phyloP scores from a whole-genome alignment of 1,140 invertebrate genomes.

The Dinothrombium tinctorium region DNA sequence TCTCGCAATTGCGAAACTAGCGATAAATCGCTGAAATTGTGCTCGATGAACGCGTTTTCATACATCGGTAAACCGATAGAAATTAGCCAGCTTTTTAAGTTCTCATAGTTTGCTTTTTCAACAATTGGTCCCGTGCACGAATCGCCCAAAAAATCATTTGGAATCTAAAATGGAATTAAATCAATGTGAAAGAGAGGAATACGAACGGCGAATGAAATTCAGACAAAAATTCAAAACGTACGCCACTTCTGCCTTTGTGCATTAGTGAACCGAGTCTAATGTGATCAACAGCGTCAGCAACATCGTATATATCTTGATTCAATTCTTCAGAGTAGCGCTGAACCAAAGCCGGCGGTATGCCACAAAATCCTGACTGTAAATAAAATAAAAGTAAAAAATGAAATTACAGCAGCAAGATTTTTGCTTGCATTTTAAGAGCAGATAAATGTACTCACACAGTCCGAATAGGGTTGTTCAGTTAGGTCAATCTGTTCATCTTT shows the following conservation, averaged over 20 bases:
- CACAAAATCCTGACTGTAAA: constrained; percentile 22
- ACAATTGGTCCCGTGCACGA: constrained; percentile 17
- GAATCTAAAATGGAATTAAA: constrained; percentile 18
- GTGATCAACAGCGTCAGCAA: constrained; percentile 22
- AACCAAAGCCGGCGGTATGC: constrained; percentile 22
- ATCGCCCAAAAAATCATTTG: constrained; percentile 21
- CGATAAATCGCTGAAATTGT: constrained; percentile 8
- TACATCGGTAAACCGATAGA: constrained; percentile 25
- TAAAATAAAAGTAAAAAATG: constrained; percentile 5
- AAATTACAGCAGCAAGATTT: background rate
- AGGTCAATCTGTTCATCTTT: constrained; percentile 23
- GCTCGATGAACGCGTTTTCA: constrained; percentile 13
- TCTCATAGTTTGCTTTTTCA: constrained; percentile 20
- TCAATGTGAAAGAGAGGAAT: constrained; percentile 3
- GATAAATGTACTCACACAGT: constrained; percentile 16
- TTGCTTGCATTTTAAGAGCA: background rate
- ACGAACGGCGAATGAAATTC: background rate
- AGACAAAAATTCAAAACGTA: constrained; percentile 9
- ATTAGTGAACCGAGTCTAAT: constrained; percentile 19
- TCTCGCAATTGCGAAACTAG: constrained; percentile 10
- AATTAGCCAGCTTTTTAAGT: constrained; percentile 21
- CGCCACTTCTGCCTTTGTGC: constrained; percentile 13
- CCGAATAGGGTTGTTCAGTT: constrained; percentile 21
- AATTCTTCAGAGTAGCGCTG: constrained; percentile 24
- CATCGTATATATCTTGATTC: constrained; percentile 19